Percentiles rank a stretch among this genome's conserved stretches.
Evolutionary conservation across 2,797 vertebrate genomes (phyloP).

Genomic region (Anas bernieri): DNA sequence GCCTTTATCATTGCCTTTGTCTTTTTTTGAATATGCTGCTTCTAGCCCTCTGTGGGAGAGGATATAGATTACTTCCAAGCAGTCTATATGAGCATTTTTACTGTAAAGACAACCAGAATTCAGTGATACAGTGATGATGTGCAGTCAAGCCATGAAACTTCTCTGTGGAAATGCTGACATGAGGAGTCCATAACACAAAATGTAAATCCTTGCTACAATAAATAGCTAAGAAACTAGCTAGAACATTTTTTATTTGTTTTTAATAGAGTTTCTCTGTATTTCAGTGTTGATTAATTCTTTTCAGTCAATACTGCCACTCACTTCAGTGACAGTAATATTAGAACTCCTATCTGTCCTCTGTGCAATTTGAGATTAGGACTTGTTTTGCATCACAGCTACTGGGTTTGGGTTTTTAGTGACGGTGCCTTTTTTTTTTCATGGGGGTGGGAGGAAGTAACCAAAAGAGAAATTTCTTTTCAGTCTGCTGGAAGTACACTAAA

Average conservation of each 20-base stretch:
- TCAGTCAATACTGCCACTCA: not conserved
- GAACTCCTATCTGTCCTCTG: not conserved
- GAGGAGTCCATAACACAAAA: not conserved
- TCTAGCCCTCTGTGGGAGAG: not conserved
- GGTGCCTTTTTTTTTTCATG: not conserved
- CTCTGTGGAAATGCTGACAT: not conserved
- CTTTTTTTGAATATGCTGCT: not conserved
- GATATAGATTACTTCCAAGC: not conserved
- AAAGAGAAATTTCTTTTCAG: not conserved
- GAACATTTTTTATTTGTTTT: not conserved
- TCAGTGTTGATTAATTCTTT: not conserved
- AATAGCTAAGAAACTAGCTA: not conserved
- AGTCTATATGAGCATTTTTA: not conserved
- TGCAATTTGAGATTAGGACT: not conserved
- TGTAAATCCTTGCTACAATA: not conserved
- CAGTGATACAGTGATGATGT: not conserved
- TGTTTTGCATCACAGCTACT: not conserved
- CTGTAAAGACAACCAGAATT: not conserved
- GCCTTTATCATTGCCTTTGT: not conserved
- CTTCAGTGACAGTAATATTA: not conserved
- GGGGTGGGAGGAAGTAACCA: not conserved
- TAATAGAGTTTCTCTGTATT: not conserved
- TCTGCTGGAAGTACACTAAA: not conserved
- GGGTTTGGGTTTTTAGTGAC: not conserved
- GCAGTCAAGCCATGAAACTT: not conserved